These are phyloP conservation scores for Tipula vernalis DNA, from an alignment of 2,888 invertebrate species.

Conservation along the genomic window DNA sequence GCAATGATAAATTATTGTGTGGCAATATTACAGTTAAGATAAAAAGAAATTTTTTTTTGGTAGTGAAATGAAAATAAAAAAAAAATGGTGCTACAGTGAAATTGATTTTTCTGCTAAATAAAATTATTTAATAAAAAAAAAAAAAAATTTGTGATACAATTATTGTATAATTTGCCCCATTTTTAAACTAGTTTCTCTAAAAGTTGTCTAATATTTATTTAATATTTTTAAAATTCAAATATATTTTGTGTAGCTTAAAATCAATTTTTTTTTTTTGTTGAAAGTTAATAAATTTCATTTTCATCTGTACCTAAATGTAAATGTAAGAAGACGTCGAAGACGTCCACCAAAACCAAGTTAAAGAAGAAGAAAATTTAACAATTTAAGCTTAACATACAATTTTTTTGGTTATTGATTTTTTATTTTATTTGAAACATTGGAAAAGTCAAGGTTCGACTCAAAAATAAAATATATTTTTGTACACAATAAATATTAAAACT, in stretches of 20 bases:
- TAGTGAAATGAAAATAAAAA: background rate
- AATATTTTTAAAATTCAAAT: background rate
- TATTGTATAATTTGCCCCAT: background rate
- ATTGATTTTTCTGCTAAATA: background rate
- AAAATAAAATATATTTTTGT: background rate
- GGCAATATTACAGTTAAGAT: background rate
- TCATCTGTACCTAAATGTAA: background rate
- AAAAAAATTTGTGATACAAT: background rate
- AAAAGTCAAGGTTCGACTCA: slow-evolving; percentile 7
- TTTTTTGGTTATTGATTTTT: background rate
- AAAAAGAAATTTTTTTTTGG: background rate
- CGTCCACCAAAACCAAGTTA: background rate
- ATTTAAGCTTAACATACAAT: background rate
- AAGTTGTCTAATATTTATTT: background rate
- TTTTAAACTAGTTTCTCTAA: background rate
- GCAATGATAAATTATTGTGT: background rate
- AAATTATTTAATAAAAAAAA: background rate
- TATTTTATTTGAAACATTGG: background rate
- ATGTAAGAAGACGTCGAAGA: background rate
- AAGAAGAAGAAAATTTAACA: background rate
- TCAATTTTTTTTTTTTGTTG: background rate
- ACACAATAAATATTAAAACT: background rate
- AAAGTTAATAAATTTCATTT: background rate
- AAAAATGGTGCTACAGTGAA: background rate
- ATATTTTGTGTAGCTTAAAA: background rate